Percentiles rank a stretch among this genome's conserved stretches.
Evolutionary conservation across 2,797 vertebrate species (phyloP).

Genomic region (Semaprochilodus insignis): DNA sequence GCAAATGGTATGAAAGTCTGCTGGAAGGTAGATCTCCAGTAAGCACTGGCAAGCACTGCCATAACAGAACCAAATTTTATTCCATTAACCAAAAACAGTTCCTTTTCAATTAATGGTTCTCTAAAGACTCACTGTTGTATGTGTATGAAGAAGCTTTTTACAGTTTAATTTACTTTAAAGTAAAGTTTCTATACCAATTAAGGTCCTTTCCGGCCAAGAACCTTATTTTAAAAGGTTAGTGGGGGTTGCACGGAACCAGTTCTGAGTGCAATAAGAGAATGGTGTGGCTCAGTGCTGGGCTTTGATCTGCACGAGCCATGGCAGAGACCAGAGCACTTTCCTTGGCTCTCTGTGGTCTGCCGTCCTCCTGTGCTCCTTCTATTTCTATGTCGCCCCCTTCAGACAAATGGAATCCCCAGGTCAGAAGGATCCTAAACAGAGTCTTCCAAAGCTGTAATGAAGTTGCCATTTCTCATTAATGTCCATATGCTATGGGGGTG

Average conservation of each 20-base stretch:
- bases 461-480: slow-evolving; percentile 54
- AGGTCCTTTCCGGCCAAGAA: not conserved
- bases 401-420: slow-evolving; percentile 42
- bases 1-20: too few species aligned
- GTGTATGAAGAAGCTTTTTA: not conserved
- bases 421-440: slow-evolving; percentile 51
- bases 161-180: not conserved
- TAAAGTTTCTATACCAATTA: not conserved
- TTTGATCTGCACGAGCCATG: slow-evolving; percentile 54
- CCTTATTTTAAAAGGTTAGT: not conserved
- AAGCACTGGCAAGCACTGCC: too few species aligned
- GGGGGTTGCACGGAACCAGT: not conserved
- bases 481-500: slow-evolving; percentile 37
- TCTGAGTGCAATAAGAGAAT: slow-evolving; percentile 5
- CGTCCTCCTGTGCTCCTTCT: slow-evolving; percentile 35
- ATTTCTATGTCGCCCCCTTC: slow-evolving; percentile 26
- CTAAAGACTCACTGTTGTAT: not conserved
- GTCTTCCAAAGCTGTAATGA: slow-evolving; percentile 51
- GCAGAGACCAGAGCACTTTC: slow-evolving; percentile 14
- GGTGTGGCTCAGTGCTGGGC: slow-evolving; percentile 23
- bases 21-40: too few species aligned
- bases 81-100: not conserved
- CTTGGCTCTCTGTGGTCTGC: not conserved
- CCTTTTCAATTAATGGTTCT: not conserved
- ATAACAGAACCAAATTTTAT: too few species aligned